Evolutionary conservation across 2,113 vertebrate species (phyloP), one percentile per base, ranked within the genome.

Genomic region (Campylomormyrus numenius): DNA sequence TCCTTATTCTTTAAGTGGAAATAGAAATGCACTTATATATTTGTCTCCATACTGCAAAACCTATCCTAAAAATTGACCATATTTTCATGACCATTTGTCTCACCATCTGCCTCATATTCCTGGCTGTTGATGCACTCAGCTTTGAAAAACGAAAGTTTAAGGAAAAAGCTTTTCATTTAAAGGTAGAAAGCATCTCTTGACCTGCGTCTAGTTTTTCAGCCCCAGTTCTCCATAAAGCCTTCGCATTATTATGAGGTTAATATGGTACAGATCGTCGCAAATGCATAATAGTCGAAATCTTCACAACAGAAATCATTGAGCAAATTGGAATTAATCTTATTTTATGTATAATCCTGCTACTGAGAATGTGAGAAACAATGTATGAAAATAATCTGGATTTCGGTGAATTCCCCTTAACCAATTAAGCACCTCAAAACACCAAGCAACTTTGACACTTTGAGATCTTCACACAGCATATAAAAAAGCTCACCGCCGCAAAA

Each of bases 1-100:
- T 98, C 97, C 96, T 99, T 99, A 98, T 98, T 97, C 95, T 97
- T 96, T 96, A 97, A 96, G 98, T 96, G 97, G 95, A 97, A 96
- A 96, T 95, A 96, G 90, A 96, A 90, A 96, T 91, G 91, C 52
- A 53, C 91, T 94, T 93, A 95, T 91, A 93, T 31, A 70, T 70
- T 13, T 70, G 62, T 70, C 62, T 70, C 62, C n/a, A 70, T 70
- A 70, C 10, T 15, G 46, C 21, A 39, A 42, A 80, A 39, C 13
- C 35, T 39, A 17, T 42, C 13, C 35, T 42, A 13, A 21, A 80
- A 80, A 80, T 80, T 39, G 45, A n/a, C 62, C n/a, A 27, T 70
- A 31, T 70, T 70, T 70, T 70, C n/a, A 70, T 27, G 62, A 31
- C 45, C 83, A 49, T 48, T n/a, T 48, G 21, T 49, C 46, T 49